Percentiles rank a stretch among this genome's conserved stretches.
phyloP scores from a whole-genome alignment of 2,888 invertebrate species.

The Frankliniella intonsa region DNA sequence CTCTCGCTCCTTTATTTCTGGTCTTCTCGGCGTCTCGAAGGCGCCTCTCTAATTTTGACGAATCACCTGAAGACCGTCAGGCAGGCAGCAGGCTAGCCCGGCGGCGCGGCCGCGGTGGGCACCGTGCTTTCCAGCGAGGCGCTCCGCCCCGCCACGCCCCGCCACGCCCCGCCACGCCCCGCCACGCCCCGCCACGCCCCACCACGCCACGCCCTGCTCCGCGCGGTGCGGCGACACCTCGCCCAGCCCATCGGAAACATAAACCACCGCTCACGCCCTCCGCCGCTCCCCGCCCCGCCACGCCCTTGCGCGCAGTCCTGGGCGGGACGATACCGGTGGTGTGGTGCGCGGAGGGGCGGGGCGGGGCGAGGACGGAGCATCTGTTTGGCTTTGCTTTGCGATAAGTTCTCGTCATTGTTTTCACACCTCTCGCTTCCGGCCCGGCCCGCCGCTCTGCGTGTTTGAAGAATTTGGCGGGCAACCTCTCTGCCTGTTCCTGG shows the following conservation, averaged over 20 bases:
- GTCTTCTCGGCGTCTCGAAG: too few relatives aligned
- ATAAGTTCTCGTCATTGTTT: background rate
- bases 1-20: too few relatives aligned
- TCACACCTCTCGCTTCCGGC: background rate
- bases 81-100: too few relatives aligned
- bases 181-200: background rate
- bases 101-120: too few relatives aligned
- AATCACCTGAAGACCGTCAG: too few relatives aligned
- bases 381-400: background rate
- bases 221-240: background rate
- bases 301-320: background rate
- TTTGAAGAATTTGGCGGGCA: too few relatives aligned
- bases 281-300: background rate
- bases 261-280: constrained; percentile 19
- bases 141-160: background rate
- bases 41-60: too few relatives aligned
- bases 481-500: too few relatives aligned
- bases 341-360: too few relatives aligned
- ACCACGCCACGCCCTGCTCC: background rate
- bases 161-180: too few relatives aligned
- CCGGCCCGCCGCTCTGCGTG: too few relatives aligned
- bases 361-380: background rate
- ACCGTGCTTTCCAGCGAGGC: background rate
- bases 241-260: background rate
- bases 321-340: too few relatives aligned